Base-by-base conservation (phyloP, 2,888 invertebrate genomes). In the Lissonota sp. region DNA sequence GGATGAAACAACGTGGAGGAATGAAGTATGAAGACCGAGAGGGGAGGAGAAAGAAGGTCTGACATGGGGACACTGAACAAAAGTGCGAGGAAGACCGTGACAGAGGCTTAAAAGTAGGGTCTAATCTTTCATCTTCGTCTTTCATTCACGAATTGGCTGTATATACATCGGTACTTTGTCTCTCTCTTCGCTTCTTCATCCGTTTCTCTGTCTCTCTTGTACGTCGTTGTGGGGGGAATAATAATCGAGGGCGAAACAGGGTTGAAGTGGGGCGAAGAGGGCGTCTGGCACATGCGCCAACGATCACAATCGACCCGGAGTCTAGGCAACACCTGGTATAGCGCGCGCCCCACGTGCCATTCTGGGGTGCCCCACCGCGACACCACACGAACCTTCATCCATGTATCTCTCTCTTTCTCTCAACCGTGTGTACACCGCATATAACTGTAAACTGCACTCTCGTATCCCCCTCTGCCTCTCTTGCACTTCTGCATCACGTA, bases 311-410 rank as follows among this genome's bases (percentile, higher is more conserved):
- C 90, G 88, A 88, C 86, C 89, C 88, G 84, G 84, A 79, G 86
- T 85, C 86, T 84, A 86, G 88, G 87, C 88, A 89, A 89, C 90
- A 90, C 89, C 89, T 89, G 89, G 90, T 87, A 86, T 86, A 85
- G 79, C 26, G n/a, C 66, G 60, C 74, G 63, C 87, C 88, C 88
- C 90, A 90, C 88, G 88, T 90, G 90, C 88, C 89, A 86, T 60
- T 51, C 67, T 86, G 83, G 87, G 87, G 86, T 86, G 86, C 86
- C 26, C 26, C 87, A 87, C 87, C 86, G 26, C 26, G 84, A 84
- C 88, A 86, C 86, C 83, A 84, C 83, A 72, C 83, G 51, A 83
- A 76, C n/a, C 8, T 6, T 7, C 14, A 53, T 12, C 53, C 53
- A 5, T 14, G 5, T 12, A 1, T 6, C 53, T 12, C 6, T 53